phyloP scores from a whole-genome alignment of 2,113 vertebrate species.

The Formicarius rufipectus region DNA sequence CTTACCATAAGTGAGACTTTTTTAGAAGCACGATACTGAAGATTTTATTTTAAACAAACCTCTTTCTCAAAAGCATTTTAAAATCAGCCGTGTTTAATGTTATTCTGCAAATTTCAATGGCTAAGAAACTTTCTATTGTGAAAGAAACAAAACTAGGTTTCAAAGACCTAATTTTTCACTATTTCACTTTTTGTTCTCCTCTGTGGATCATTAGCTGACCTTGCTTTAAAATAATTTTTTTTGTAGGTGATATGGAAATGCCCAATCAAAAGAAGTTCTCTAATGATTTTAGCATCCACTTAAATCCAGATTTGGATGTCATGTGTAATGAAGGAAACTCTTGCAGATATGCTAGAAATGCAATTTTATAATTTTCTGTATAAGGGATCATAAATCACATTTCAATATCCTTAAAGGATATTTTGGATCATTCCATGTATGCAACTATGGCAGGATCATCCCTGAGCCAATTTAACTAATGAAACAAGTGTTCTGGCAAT shows the following conservation, averaged over 20 bases:
- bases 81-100: background rate
- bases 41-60: background rate
- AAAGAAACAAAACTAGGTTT: background rate
- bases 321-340: background rate
- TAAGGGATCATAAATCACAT: background rate
- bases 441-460: background rate
- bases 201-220: background rate
- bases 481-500: background rate
- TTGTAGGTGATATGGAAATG: background rate
- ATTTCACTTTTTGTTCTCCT: background rate
- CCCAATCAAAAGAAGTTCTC: background rate
- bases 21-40: background rate
- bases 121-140: background rate
- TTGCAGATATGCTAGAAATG: background rate
- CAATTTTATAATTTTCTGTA: background rate
- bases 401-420: background rate
- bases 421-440: background rate
- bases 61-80: background rate
- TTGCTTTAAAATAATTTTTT: background rate
- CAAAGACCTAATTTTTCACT: background rate
- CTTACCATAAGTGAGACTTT: background rate
- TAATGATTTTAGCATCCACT: background rate
- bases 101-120: background rate
- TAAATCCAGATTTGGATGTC: background rate
- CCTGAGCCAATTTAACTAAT: background rate